Base-by-base conservation (phyloP, 2,888 invertebrate species). In the Erannis defoliaria region DNA sequence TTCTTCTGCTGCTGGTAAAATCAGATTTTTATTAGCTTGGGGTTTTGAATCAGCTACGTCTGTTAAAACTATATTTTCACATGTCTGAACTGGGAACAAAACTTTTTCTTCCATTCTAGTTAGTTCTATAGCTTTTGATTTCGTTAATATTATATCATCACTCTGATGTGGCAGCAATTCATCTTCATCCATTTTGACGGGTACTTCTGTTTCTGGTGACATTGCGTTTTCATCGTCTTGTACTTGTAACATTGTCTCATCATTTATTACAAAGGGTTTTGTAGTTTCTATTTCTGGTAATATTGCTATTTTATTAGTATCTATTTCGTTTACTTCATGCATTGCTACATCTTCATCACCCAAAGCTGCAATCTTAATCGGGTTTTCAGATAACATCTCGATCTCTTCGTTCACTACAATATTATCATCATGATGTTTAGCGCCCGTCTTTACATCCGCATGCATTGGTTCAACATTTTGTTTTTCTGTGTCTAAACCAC, bases 341-440 rank as follows among this genome's bases (percentile, higher is more conserved):
- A 48, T 48, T 9, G 8, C 10, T 0, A 48, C 35, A 48, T 48
- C 48, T 14, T 48, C 48, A 35, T 35, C 10, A 35, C 19, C 33
- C 18, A n/a, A 21, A 43, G 23, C 12, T 14, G 14, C 5, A 1
- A 18, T 2, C n/a, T 45, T 26, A 8, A 16, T 29, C 9, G 31
- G 10, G 10, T 46, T 12, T 31, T 31, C 16, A 16, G 14, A 26
- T 0, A 26, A 23, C 5, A 18, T 31, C 2, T 29, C 9, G 5
- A 10, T n/a, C 19, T 46, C 31, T n/a, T 46, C n/a, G 0, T 19
- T 5, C n/a, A 46, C 19, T 18, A 8, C 31, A 31, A 31, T 3
- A 18, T 46, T 3, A 18, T 46, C 31, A 18, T 46, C 19, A 8
- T 18, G 2, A 46, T 33, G 33, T 31, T 18, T 33, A n/a, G 12